Conservation (phyloP, 2,797 vertebrate species). For the Hippocampus kuda region DNA sequence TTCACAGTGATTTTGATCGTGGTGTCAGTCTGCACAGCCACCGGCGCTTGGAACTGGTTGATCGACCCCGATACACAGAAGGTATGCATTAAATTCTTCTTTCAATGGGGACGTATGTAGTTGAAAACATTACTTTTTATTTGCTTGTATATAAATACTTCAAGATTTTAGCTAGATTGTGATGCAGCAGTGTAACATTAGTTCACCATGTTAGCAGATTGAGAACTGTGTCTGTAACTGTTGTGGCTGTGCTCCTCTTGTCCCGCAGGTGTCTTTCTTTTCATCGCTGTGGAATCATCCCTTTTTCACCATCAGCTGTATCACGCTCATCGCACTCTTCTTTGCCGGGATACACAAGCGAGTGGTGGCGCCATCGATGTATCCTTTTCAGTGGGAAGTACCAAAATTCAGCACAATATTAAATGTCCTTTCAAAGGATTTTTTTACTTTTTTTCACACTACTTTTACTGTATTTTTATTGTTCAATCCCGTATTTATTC, state of each 20-base stretch:
- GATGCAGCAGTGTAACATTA: background rate
- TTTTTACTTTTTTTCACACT: background rate
- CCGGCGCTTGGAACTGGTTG: constrained; percentile 98
- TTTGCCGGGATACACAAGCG: constrained; percentile 99
- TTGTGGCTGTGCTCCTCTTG: background rate
- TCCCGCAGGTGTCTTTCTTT: constrained; percentile 88
- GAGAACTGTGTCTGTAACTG: background rate
- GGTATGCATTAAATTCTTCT: constrained; percentile 54
- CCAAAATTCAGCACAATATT: background rate
- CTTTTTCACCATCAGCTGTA: constrained; percentile 97
- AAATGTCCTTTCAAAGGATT: background rate
- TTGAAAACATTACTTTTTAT: background rate
- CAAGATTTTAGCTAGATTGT: no score
- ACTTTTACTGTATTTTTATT: no score
- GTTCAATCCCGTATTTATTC: no score
- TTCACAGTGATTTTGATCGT: constrained; percentile 92
- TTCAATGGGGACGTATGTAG: background rate
- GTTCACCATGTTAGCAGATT: background rate
- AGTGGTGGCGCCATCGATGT: constrained; percentile 98
- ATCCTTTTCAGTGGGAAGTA: constrained; percentile 70
- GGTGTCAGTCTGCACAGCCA: constrained; percentile 95
- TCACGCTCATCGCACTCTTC: constrained; percentile 96
- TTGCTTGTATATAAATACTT: no score
- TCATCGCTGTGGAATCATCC: constrained; percentile 98
- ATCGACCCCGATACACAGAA: constrained; percentile 99